Base-by-base conservation (phyloP, 2,113 vertebrate genomes). In the Centrocercus urophasianus region DNA sequence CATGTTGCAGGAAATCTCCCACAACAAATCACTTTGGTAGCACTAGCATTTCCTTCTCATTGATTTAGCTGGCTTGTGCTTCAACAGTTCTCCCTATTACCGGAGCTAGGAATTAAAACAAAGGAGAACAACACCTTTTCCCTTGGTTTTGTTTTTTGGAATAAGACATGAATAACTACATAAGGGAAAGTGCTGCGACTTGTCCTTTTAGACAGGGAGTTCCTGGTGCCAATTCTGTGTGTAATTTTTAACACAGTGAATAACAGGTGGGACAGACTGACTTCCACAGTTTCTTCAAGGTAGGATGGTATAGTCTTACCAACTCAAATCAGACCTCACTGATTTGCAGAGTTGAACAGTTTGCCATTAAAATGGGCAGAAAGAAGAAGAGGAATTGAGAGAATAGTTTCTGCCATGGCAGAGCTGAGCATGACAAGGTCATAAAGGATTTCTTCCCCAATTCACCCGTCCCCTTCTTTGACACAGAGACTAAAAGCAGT, bases 211-310 rank as follows among this genome's bases (percentile, higher is more conserved):
- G 43, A 89, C 57, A 71, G 47, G 89, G 13, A 36, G 9, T 88
- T 38, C 56, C 74, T 45, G 0, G 4, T 16, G 78, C 13, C 65
- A 65, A 28, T 78, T 93, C 79, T 76, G 86, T 0, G 48, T 88
- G 79, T 43, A 78, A 78, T 47, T 94, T 90, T 81, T 93, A 83
- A 95, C 69, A 70, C 65, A 6, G 0, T 17, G 48, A 83, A 54
- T 59, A 57, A 75, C 13, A 86, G 54, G 73, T 40, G 36, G 86
- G 64, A 73, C 47, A 40, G 52, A 50, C 16, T 28, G 47, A 86
- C 77, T 91, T 91, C 80, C 85, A 74, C 63, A 89, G 64, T 24
- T 93, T 74, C 60, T 82, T 52, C 63, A 73, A 89, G 78, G 82
- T 91, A 79, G 81, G 30, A 87, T 60, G 71, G 10, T 25, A 70